Conservation (phyloP, 2,797 vertebrate genomes). For the Clamator glandarius region DNA sequence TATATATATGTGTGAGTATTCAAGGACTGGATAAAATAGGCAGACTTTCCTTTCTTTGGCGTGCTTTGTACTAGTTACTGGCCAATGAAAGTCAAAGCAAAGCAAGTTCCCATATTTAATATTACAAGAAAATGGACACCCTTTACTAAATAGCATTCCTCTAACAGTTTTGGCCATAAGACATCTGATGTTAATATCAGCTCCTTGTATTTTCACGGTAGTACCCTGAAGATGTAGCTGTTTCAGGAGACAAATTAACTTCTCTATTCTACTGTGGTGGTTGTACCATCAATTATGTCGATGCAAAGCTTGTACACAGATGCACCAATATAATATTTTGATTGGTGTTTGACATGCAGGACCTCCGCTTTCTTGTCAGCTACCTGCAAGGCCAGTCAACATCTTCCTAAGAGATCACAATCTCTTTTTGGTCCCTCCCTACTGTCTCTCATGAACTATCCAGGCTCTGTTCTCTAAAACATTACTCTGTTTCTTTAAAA, state of each 20-base stretch:
- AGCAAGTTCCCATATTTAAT: too few species aligned
- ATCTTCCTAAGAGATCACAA: neutral
- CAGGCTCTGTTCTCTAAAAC: neutral
- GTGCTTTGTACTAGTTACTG: too few species aligned
- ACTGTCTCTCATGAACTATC: neutral
- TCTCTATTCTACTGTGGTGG: neutral
- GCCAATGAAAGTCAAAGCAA: too few species aligned
- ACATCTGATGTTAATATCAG: neutral
- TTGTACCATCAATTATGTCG: neutral
- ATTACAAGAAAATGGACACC: too few species aligned
- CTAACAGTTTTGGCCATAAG: neutral
- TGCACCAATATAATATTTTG: neutral
- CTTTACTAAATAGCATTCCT: neutral
- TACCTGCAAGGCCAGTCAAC: neutral
- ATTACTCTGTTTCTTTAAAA: neutral
- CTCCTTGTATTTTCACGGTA: neutral
- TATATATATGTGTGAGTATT: neutral
- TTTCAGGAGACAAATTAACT: neutral
- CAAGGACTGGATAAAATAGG: neutral
- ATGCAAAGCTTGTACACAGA: neutral
- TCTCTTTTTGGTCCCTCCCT: neutral
- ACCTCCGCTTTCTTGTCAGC: too few species aligned
- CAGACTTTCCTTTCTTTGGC: neutral
- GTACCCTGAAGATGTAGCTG: neutral
- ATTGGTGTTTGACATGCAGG: neutral